Evolutionary conservation across 2,888 invertebrate genomes (phyloP).

Genomic region (Helicoverpa assulta): DNA sequence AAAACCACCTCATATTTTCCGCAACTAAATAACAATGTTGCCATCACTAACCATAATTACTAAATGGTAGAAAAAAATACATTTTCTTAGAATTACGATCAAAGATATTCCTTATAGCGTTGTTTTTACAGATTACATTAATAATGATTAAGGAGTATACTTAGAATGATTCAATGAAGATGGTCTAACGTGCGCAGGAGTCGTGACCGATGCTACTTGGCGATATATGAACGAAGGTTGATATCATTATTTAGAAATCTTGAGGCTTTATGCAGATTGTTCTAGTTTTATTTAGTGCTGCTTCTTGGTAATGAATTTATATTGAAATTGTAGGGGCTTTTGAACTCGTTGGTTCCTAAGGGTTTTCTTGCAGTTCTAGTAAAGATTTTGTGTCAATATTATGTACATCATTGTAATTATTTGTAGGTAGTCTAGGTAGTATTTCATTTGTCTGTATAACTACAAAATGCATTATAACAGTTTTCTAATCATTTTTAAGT

Average conservation of each 20-base stretch:
- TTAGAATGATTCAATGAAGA: constrained; percentile 2
- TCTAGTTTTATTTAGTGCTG: constrained; percentile 22
- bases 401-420: too few species aligned
- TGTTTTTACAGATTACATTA: constrained; percentile 2
- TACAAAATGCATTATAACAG: too few species aligned
- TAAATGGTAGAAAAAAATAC: neutral
- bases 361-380: too few species aligned
- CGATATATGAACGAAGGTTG: constrained; percentile 31
- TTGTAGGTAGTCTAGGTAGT: too few species aligned
- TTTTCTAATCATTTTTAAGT: too few species aligned
- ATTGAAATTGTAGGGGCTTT: neutral
- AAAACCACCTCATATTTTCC: too few species aligned
- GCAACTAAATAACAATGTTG: neutral
- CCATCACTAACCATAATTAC: neutral
- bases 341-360: neutral
- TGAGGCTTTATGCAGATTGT: constrained; percentile 13
- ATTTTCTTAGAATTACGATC: neutral
- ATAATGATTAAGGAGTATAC: neutral
- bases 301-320: constrained; percentile 4
- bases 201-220: neutral
- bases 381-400: too few species aligned
- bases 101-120: neutral
- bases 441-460: too few species aligned
- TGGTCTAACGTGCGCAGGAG: neutral
- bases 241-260: constrained; percentile 35